Percentiles rank a stretch among this genome's conserved stretches.
These are phyloP conservation scores for Chelonoidis abingdonii DNA, from an alignment of 2,113 vertebrate genomes.

Conservation along the genomic window DNA sequence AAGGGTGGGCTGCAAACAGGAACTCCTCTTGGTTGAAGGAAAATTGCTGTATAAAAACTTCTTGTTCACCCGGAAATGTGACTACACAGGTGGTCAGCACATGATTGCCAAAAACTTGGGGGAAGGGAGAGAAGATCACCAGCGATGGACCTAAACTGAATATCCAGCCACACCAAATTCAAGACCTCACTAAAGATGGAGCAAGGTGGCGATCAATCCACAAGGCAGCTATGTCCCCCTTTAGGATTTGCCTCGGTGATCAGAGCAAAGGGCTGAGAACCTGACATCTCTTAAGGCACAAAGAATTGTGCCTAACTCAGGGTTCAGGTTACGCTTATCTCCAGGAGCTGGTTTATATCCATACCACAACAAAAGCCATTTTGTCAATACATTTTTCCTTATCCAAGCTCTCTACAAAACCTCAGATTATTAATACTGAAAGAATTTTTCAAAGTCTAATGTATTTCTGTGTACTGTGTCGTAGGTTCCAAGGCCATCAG, in stretches of 20 bases:
- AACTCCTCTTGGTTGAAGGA: background rate
- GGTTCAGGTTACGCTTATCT: background rate
- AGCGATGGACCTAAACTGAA: background rate
- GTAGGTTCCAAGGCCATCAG: accelerated
- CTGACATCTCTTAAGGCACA: background rate
- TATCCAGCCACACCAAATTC: background rate
- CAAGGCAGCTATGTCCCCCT: background rate
- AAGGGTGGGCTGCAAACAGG: background rate
- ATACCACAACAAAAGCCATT: background rate
- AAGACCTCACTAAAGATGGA: background rate
- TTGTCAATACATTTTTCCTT: background rate
- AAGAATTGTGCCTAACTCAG: background rate
- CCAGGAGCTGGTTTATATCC: accelerated
- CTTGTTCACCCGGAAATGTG: background rate
- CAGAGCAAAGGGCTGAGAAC: background rate
- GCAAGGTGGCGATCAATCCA: background rate
- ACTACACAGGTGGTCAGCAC: background rate
- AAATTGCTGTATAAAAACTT: background rate
- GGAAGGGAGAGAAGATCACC: background rate
- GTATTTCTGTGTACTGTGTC: background rate
- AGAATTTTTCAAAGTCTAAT: background rate
- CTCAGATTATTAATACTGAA: background rate
- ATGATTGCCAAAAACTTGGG: background rate
- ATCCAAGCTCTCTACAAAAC: accelerated
- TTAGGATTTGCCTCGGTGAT: background rate